Base-by-base conservation (phyloP, 1,140 invertebrate species). In the Hycleus cichorii region DNA sequence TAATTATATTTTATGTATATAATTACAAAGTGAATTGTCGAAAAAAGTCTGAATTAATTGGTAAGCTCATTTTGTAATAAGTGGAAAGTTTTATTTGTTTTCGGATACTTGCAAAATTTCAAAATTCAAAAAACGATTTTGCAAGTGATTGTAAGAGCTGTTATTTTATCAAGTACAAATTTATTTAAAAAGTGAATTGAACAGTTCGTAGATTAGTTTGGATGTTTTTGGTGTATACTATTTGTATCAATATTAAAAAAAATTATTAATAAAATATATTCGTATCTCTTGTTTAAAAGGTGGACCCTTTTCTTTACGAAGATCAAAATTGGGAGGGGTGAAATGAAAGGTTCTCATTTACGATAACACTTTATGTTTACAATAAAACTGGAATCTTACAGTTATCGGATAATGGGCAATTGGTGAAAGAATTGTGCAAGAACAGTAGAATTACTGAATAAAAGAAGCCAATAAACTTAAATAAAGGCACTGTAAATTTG, bases 161-260 rank as follows among this genome's bases (percentile, higher is more conserved):
- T 66, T 63, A 64, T 60, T 64, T 65, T 64, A 59, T 64, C 57
- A 68, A 70, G 68, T 70, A 70, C 68, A 70, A 70, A 70, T 69
- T 69, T 66, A 67, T 69, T 66, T 62, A 65, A 68, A 18, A 64
- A 60, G 60, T 63, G 61, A 65, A 60, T 63, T 65, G 60, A 32
- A 65, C 58, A 60, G 56, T 61, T 64, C 51, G 58, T 58, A 58
- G 58, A 54, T 60, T 69, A 69, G 66, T 66, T 64, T 68, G 64
- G 63, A 69, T 69, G 68, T 69, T 69, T 32, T 67, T 67, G 64
- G 64, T 65, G 68, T 69, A 65, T 68, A 67, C 63, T 68, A 68
- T 68, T 64, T 69, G 68, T 69, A 69, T 69, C 64, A 64, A 64
- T 66, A 66, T 63, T 32, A 7, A 32, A 32, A 32, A 32, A 32